Conservation (phyloP, 2,888 invertebrate genomes). For the Petrolisthes manimaculis region DNA sequence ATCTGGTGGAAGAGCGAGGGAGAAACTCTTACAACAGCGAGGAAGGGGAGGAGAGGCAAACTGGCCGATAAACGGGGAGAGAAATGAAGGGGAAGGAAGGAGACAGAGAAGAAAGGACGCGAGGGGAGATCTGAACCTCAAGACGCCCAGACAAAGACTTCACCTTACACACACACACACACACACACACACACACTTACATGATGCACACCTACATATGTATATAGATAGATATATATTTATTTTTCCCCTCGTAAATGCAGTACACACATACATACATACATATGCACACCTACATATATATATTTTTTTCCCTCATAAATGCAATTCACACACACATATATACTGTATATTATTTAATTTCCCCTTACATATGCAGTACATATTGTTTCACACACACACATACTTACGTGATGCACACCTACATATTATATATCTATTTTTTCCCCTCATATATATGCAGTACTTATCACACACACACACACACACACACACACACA, state of each 20-base stretch:
- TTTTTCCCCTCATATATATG: too few species aligned
- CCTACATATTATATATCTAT: too few species aligned
- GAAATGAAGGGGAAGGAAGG: conserved; percentile 27
- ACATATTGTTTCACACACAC: too few species aligned
- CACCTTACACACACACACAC: neutral
- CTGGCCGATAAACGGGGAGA: conserved; percentile 36
- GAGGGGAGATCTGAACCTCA: neutral
- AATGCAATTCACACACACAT: too few species aligned
- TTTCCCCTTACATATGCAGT: too few species aligned
- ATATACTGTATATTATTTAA: too few species aligned
- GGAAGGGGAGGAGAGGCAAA: conserved; percentile 13
- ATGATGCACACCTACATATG: neutral
- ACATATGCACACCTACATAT: neutral
- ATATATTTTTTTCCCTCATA: neutral
- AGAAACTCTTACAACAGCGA: conserved; percentile 21
- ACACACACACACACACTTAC: conserved; percentile 5
- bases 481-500: too few species aligned
- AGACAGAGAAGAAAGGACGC: conserved; percentile 17
- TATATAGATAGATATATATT: neutral
- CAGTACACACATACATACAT: neutral
- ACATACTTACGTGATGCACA: too few species aligned
- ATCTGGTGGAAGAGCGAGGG: conserved; percentile 32
- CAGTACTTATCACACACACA: too few species aligned
- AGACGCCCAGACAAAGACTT: conserved; percentile 10
- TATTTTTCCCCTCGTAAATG: too few species aligned